Conservation (phyloP, 2,888 invertebrate genomes). For the Hypselothyrea guttata region DNA sequence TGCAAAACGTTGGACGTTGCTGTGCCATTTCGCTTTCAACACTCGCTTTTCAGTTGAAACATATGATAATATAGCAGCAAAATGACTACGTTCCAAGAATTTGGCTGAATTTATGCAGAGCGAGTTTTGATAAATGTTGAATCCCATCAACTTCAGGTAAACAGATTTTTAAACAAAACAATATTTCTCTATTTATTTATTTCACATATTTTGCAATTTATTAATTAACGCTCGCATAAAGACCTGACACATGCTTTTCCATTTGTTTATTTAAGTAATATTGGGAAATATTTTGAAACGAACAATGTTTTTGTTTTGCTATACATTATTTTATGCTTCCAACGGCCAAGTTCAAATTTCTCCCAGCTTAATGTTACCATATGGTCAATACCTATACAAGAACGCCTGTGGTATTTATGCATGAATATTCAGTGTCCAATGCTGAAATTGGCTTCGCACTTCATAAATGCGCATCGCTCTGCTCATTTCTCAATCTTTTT, state of each 20-base stretch:
- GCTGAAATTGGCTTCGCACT: slow-evolving; percentile 69
- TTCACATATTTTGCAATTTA: slow-evolving; percentile 25
- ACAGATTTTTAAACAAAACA: too few species aligned
- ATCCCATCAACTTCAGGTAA: too few species aligned
- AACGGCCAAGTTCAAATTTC: slow-evolving; percentile 53
- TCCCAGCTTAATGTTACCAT: slow-evolving; percentile 30
- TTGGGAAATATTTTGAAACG: slow-evolving; percentile 42
- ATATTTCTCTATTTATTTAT: too few species aligned
- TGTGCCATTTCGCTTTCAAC: too few species aligned
- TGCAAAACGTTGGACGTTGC: too few species aligned
- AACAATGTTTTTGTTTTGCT: slow-evolving; percentile 28
- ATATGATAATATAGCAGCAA: too few species aligned
- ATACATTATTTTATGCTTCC: slow-evolving; percentile 12
- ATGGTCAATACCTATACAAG: slow-evolving; percentile 29
- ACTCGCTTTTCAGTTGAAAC: too few species aligned
- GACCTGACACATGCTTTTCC: slow-evolving; percentile 26
- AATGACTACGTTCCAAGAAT: too few species aligned
- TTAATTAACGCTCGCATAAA: slow-evolving; percentile 51
- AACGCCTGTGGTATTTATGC: slow-evolving; percentile 17
- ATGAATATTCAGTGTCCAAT: slow-evolving; percentile 38
- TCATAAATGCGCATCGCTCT: slow-evolving; percentile 55
- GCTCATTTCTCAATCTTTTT: slow-evolving; percentile 31
- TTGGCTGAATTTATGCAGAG: too few species aligned
- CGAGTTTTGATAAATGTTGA: too few species aligned
- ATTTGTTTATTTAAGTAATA: slow-evolving; percentile 62